These are phyloP conservation scores for Papilio polyxenes DNA, from an alignment of 1,140 invertebrate species.

Conservation along the genomic window DNA sequence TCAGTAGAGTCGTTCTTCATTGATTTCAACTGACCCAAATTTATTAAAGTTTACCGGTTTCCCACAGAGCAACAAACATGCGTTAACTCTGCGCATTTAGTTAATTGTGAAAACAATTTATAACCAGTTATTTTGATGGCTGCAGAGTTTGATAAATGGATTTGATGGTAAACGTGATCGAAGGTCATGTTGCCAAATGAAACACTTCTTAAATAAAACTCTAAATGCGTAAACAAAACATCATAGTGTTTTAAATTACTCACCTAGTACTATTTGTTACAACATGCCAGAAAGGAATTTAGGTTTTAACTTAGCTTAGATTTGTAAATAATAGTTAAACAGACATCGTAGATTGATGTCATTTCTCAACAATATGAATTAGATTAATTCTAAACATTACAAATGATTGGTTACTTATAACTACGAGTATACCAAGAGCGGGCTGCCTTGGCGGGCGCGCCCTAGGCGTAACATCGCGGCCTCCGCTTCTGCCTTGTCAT, in stretches of 20 bases:
- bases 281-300: too few species aligned
- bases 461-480: not conserved
- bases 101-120: conserved; percentile 13
- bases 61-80: conserved; percentile 7
- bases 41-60: not conserved
- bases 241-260: not conserved
- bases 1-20: not conserved
- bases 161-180: not conserved
- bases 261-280: too few species aligned
- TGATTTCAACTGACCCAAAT: not conserved
- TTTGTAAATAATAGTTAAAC: not conserved
- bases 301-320: too few species aligned
- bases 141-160: not conserved
- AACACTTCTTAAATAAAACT: not conserved
- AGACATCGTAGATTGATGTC: not conserved
- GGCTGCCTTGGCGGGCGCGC: conserved; percentile 1
- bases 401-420: not conserved
- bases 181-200: not conserved
- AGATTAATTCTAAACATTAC: not conserved
- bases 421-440: not conserved
- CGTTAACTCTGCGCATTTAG: conserved; percentile 8
- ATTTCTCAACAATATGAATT: not conserved
- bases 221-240: not conserved
- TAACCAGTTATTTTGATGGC: conserved; percentile 14
- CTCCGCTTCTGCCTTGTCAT: not conserved